Percentiles rank a stretch among this genome's conserved stretches.
These are phyloP conservation scores for Rhinella marina DNA, from an alignment of 2,797 vertebrate genomes.

Conservation along the genomic window DNA sequence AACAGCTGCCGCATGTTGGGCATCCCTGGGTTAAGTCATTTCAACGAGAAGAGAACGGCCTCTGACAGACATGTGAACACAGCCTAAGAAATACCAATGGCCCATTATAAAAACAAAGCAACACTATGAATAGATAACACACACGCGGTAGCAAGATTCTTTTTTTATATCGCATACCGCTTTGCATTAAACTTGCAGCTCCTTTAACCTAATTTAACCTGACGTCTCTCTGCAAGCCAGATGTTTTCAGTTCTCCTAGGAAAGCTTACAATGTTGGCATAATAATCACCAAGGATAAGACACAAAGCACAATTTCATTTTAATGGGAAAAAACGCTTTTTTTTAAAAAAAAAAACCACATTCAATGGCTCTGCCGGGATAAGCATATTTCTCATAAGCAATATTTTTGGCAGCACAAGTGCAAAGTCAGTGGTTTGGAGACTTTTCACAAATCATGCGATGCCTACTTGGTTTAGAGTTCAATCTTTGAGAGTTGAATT, in stretches of 20 bases:
- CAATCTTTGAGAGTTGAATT: conserved; percentile 39
- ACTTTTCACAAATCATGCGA: no score
- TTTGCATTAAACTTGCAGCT: conserved; percentile 35
- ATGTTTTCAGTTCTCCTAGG: conserved; percentile 56
- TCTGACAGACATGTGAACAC: no score
- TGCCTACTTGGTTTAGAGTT: no score
- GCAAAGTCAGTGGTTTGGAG: conserved; percentile 57
- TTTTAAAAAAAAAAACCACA: conserved; percentile 20
- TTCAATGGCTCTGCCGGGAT: conserved; percentile 46
- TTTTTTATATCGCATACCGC: neutral
- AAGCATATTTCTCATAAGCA: conserved; percentile 58
- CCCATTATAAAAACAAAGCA: no score
- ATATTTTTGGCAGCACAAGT: conserved; percentile 57
- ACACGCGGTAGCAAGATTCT: neutral
- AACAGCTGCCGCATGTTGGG: no score
- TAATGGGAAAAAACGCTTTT: conserved; percentile 52
- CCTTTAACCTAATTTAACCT: conserved; percentile 59
- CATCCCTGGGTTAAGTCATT: no score
- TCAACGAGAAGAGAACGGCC: no score
- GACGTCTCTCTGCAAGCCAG: conserved; percentile 56
- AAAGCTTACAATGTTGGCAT: conserved; percentile 54
- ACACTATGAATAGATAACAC: no score
- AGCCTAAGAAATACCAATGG: no score
- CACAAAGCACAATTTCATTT: conserved; percentile 52
- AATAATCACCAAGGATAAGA: conserved; percentile 58